Percentiles rank a stretch among this genome's conserved stretches.
Evolutionary conservation across 2,888 invertebrate species (phyloP).

Genomic region (Cordilura impudica): DNA sequence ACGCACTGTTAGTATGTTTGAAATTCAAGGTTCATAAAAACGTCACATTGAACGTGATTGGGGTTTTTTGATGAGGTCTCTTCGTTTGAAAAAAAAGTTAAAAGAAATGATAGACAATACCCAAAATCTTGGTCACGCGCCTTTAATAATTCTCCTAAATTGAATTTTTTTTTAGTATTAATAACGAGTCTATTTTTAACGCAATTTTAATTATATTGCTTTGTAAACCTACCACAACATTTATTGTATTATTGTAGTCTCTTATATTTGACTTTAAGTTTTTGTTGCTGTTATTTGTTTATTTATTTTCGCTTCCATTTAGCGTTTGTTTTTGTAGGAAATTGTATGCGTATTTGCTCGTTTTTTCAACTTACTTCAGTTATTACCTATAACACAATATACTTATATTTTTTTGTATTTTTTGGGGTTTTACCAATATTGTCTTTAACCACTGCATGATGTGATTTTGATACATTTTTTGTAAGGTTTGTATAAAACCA

Average conservation of each 20-base stretch:
- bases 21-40: constrained; percentile 49
- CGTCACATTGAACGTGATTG: constrained; percentile 54
- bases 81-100: neutral
- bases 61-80: constrained; percentile 31
- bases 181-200: no score
- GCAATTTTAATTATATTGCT: neutral
- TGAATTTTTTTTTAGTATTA: neutral
- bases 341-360: constrained; percentile 44
- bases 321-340: constrained; percentile 55
- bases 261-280: constrained; percentile 40
- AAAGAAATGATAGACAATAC: neutral
- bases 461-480: constrained; percentile 55
- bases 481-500: constrained; percentile 73
- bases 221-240: constrained; percentile 54
- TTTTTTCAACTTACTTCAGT: constrained; percentile 53
- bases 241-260: constrained; percentile 62
- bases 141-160: constrained; percentile 25
- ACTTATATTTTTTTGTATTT: constrained; percentile 7
- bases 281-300: constrained; percentile 26
- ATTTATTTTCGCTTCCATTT: constrained; percentile 19
- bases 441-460: constrained; percentile 35
- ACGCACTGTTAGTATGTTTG: neutral
- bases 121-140: constrained; percentile 16
- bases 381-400: constrained; percentile 58
- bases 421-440: constrained; percentile 58